phyloP scores from a whole-genome alignment of 2,888 invertebrate genomes.

The Lysandra bellargus region DNA sequence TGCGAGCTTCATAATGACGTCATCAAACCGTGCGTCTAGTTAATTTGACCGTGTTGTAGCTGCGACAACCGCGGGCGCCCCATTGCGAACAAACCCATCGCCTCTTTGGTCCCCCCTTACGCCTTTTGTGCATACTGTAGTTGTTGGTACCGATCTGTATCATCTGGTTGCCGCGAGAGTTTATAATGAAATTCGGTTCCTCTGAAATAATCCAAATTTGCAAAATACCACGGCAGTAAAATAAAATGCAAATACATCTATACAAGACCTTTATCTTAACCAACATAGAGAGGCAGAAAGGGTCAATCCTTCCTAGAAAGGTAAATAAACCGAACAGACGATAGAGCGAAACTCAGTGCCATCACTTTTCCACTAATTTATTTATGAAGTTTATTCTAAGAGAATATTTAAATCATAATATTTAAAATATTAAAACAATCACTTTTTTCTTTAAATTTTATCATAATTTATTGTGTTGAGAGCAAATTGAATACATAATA shows the following conservation, averaged over 20 bases:
- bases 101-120: conserved; percentile 40
- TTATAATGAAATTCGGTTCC: neutral
- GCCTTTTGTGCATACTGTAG: conserved; percentile 30
- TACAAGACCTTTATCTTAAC: neutral
- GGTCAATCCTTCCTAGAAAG: too few relatives aligned
- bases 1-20: too few relatives aligned
- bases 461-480: neutral
- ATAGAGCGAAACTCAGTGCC: too few relatives aligned
- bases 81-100: conserved; percentile 48
- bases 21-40: too few relatives aligned
- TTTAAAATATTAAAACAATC: too few relatives aligned
- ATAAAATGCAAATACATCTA: too few relatives aligned
- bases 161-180: neutral
- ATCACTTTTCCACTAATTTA: too few relatives aligned
- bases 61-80: conserved; percentile 20
- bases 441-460: neutral
- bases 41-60: too few relatives aligned
- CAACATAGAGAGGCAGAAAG: neutral
- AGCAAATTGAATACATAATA: neutral
- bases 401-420: too few relatives aligned
- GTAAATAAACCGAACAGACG: too few relatives aligned
- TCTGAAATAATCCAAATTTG: neutral
- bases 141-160: conserved; percentile 6
- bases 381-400: too few relatives aligned
- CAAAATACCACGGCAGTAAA: neutral